Evolutionary conservation across 2,888 invertebrate species (phyloP).

Genomic region (Drosophila monieri): DNA sequence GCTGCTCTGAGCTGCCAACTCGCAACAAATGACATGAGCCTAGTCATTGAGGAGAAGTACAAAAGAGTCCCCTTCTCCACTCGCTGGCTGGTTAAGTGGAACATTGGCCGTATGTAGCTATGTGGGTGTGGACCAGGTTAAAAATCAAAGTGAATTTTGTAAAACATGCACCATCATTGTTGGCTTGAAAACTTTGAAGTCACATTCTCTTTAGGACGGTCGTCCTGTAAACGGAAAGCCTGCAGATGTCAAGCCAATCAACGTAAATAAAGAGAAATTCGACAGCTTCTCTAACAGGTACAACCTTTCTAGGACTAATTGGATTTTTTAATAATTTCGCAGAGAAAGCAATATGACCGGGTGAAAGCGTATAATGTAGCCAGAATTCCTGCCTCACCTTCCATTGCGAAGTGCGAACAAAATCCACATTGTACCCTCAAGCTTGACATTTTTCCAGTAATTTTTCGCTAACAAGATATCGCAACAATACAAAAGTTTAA

Average conservation of each 20-base stretch:
- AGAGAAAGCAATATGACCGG: not conserved
- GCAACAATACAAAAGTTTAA: not conserved
- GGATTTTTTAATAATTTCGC: constrained; percentile 21
- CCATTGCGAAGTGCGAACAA: not conserved
- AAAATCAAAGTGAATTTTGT: constrained; percentile 65
- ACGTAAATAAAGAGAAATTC: constrained; percentile 26
- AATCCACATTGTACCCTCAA: not conserved
- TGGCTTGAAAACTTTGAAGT: constrained; percentile 68
- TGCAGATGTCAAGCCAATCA: constrained; percentile 10
- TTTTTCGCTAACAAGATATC: not conserved
- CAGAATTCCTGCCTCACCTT: not conserved
- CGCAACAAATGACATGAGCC: constrained; percentile 39
- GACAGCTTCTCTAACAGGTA: constrained; percentile 15
- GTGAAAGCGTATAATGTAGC: not conserved
- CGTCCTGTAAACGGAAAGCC: constrained; percentile 15
- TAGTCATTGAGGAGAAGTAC: constrained; percentile 46
- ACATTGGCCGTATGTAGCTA: constrained; percentile 42
- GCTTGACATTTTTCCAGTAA: not conserved
- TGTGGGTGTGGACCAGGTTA: constrained; percentile 7
- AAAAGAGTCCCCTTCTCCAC: not conserved
- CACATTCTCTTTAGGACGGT: constrained; percentile 43
- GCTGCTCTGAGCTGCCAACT: constrained; percentile 12
- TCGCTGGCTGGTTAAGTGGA: constrained; percentile 22
- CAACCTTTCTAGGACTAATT: constrained; percentile 19
- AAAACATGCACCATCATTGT: constrained; percentile 79